Conservation (phyloP, 1,140 invertebrate species). For the Heliconius hewitsoni region DNA sequence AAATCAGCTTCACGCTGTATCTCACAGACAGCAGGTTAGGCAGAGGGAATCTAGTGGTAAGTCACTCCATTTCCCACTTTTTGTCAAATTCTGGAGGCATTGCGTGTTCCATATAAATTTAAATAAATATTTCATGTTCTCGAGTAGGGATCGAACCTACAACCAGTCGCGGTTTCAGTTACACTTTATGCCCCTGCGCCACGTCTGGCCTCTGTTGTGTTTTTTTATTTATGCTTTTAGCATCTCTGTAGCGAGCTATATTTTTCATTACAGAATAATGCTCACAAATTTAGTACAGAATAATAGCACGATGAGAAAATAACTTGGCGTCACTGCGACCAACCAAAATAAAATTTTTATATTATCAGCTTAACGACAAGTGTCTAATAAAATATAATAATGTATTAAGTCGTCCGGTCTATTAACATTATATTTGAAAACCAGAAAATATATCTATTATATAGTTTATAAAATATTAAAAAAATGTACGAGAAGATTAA, state of each 20-base stretch:
- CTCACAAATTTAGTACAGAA: not conserved
- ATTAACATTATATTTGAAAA: not conserved
- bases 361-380: not conserved
- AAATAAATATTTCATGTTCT: not conserved
- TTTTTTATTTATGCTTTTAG: too few species aligned
- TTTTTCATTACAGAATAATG: not conserved
- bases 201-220: not conserved
- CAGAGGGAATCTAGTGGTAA: too few species aligned
- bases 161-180: not conserved
- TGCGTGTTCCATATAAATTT: too few species aligned
- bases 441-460: too few species aligned
- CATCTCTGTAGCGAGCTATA: not conserved
- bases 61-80: too few species aligned
- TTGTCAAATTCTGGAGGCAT: too few species aligned
- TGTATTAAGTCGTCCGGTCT: not conserved
- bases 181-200: not conserved
- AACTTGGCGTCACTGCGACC: not conserved
- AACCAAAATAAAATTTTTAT: not conserved
- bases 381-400: conserved; percentile 11
- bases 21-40: too few species aligned
- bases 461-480: too few species aligned
- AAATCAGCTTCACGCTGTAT: too few species aligned
- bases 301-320: not conserved
- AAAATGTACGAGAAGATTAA: too few species aligned
- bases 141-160: not conserved